Percentiles rank a stretch among this genome's conserved stretches.
Conservation (phyloP, 2,888 invertebrate genomes). For the Tachystola acroxantha region DNA sequence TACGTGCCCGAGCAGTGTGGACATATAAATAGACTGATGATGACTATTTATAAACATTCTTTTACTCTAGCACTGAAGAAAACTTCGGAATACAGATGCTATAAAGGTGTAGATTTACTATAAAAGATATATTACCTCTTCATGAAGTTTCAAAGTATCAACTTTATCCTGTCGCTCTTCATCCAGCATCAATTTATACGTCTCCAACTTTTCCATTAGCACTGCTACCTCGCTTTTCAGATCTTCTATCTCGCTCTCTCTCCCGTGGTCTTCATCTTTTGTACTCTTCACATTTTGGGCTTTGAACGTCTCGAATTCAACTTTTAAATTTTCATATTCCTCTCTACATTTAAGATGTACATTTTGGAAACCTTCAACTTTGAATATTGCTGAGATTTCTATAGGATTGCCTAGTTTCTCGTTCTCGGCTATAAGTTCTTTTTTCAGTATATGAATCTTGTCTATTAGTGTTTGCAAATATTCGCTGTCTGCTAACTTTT, state of each 20-base stretch:
- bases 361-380: slow-evolving; percentile 55
- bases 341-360: slow-evolving; percentile 80
- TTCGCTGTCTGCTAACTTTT: slow-evolving; percentile 61
- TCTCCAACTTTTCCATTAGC: slow-evolving; percentile 82
- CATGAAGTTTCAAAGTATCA: slow-evolving; percentile 75
- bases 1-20: too few species aligned
- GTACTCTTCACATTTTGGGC: slow-evolving; percentile 33
- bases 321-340: slow-evolving; percentile 79
- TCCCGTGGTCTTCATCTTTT: slow-evolving; percentile 31
- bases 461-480: slow-evolving; percentile 79
- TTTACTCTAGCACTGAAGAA: too few species aligned
- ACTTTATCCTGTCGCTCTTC: slow-evolving; percentile 81
- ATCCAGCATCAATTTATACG: slow-evolving; percentile 79
- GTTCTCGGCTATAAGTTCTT: slow-evolving; percentile 79
- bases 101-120: too few species aligned
- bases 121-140: slow-evolving; percentile 53
- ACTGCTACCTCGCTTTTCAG: slow-evolving; percentile 80
- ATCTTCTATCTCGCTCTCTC: slow-evolving; percentile 54
- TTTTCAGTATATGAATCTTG: slow-evolving; percentile 81
- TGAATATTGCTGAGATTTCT: slow-evolving; percentile 76
- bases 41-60: too few species aligned
- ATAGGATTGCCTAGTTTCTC: slow-evolving; percentile 78
- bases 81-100: too few species aligned
- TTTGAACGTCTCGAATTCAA: slow-evolving; percentile 84
- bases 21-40: too few species aligned